Base-by-base conservation (phyloP, 2,113 vertebrate genomes). In the Oxyruncus cristatus region DNA sequence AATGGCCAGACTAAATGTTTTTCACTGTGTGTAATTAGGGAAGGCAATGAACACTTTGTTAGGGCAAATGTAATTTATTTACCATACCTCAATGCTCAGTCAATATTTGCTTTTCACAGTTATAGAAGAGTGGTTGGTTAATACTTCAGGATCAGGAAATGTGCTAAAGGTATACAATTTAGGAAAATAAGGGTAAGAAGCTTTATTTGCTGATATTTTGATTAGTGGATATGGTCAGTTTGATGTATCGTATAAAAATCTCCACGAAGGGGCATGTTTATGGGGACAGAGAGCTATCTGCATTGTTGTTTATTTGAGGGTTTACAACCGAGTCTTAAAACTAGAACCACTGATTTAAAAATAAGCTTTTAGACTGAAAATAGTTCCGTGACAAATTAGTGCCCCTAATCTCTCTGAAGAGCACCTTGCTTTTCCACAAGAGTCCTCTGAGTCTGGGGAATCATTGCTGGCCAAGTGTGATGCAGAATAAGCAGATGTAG, bases 71-170 rank as follows among this genome's bases (percentile, higher is more conserved):
- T 85, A 93, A 96, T 96, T 97, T 97, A 94, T 97, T 96, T 97
- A 97, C 91, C 6, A 0, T 94, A 92, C 93, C 85, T 81, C 81
- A 78, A 37, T 61, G 61, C 85, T 96, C 88, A 91, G 82, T 94
- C 95, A 96, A 95, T 97, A 97, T 97, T 97, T 97, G 85, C 89
- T 91, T 96, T 97, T 96, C 94, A 85, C 85, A 58, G 63, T 75
- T 92, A 94, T 79, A 92, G 95, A 94, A 88, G 85, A 84, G 67
- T 27, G n/a, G 65, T 63, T 84, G 84, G 83, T 78, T 68, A 88
- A 92, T 91, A 95, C 56, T 86, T 86, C n/a, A 73, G 37, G 75
- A 67, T 41, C 91, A 94, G 81, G 55, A 74, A 86, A 66, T 24
- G 19, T 58, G 23, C n/a, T 85, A 65, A 89, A 81, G 35, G 37